phyloP scores from a whole-genome alignment of 2,797 vertebrate genomes.

The Syngnathus rostellatus region DNA sequence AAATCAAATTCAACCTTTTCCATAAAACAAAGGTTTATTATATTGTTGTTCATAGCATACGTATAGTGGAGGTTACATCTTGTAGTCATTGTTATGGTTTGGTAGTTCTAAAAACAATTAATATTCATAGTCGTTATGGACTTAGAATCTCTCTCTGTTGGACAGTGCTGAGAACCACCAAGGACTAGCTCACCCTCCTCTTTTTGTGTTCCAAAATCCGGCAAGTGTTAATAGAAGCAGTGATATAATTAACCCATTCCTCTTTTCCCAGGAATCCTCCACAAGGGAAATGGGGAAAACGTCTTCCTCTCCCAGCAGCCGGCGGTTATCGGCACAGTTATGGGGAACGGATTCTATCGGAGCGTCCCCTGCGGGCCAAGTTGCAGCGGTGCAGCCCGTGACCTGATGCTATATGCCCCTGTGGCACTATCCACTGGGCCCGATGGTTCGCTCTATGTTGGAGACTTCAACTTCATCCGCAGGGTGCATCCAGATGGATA shows the following conservation, averaged over 20 bases:
- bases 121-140: neutral
- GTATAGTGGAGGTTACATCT: neutral
- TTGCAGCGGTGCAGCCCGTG: constrained; percentile 81
- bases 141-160: neutral
- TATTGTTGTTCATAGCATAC: neutral
- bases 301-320: constrained; percentile 95
- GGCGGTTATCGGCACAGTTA: constrained; percentile 82
- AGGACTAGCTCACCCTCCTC: neutral
- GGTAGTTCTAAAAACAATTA: neutral
- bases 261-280: constrained; percentile 78
- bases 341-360: constrained; percentile 93
- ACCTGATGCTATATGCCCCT: constrained; percentile 91
- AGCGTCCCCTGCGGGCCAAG: constrained; percentile 84
- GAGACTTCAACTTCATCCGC: constrained; percentile 94
- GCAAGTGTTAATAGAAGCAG: neutral
- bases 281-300: constrained; percentile 96
- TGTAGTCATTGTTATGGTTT: neutral
- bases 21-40: neutral
- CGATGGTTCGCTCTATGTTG: constrained; percentile 90
- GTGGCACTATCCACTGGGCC: constrained; percentile 88
- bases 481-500: constrained; percentile 87
- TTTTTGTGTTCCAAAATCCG: neutral
- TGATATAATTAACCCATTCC: neutral
- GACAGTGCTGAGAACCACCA: neutral
- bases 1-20: neutral